A percentile compares a stretch with the other conserved stretches of the same genome.
These are phyloP conservation scores for Naso thynnoides DNA, from an alignment of 2,797 vertebrate genomes.

Conservation along the genomic window DNA sequence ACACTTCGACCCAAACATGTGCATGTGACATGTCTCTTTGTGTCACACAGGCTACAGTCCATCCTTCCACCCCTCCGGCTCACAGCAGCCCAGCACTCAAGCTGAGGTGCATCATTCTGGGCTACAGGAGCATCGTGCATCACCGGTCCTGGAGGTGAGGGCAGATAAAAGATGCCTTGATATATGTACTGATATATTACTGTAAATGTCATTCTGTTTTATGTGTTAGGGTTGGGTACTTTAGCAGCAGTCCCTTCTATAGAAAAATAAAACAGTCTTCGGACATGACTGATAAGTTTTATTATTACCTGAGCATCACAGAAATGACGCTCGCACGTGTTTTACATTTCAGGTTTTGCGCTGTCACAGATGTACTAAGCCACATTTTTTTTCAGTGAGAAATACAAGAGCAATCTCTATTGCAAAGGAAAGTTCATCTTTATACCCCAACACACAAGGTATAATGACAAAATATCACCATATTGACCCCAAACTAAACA, in stretches of 20 bases:
- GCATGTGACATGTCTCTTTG: conserved; percentile 48
- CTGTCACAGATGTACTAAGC: no score
- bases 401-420: no score
- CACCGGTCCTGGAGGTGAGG: conserved; percentile 62
- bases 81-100: conserved; percentile 33
- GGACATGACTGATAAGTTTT: no score
- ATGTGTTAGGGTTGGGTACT: neutral
- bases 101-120: conserved; percentile 36
- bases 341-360: no score
- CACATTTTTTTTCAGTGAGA: no score
- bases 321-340: no score
- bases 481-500: neutral
- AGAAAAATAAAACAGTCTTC: neutral
- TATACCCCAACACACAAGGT: no score
- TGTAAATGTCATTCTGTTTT: neutral
- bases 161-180: neutral
- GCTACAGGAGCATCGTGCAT: conserved; percentile 40
- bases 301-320: no score
- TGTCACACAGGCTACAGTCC: conserved; percentile 68
- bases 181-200: neutral
- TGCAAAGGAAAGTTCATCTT: no score
- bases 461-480: neutral
- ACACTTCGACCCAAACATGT: neutral
- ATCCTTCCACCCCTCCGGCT: conserved; percentile 34
- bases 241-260: neutral